Evolutionary conservation across 2,113 vertebrate genomes (phyloP).

Genomic region (Phalacrocorax carbo): DNA sequence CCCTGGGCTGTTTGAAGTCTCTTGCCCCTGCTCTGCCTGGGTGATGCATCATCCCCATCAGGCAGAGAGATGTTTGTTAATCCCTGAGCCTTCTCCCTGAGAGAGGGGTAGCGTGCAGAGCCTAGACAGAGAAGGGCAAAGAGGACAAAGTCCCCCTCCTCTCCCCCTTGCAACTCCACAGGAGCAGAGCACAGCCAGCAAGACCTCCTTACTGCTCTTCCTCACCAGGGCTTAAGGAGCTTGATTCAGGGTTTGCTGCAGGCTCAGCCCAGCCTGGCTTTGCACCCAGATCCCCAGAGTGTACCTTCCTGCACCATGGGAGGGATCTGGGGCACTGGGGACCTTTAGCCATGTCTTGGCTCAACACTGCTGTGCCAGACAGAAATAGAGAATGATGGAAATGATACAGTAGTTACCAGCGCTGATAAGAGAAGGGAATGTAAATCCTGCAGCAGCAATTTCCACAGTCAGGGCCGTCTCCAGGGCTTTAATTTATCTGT

Average conservation of each 20-base stretch:
- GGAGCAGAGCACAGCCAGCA: neutral
- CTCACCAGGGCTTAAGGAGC: neutral
- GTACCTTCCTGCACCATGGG: neutral
- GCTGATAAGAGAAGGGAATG: constrained; percentile 28
- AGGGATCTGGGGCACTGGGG: neutral
- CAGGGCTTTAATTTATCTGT: neutral
- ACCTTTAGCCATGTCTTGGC: neutral
- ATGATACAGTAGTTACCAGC: neutral
- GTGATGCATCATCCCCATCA: neutral
- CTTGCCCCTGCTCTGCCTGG: neutral
- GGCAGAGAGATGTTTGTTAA: neutral
- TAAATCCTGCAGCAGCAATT: constrained; percentile 33
- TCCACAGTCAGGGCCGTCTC: neutral
- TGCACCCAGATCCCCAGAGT: neutral
- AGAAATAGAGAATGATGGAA: neutral
- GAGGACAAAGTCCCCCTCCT: neutral
- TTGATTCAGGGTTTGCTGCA: neutral
- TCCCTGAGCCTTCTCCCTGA: neutral
- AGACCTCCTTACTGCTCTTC: neutral
- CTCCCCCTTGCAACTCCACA: neutral
- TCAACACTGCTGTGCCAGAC: neutral
- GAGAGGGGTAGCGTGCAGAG: neutral
- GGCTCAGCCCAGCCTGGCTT: neutral
- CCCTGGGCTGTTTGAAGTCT: neutral
- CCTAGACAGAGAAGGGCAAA: neutral